Percentiles rank a stretch among this genome's conserved stretches.
These are phyloP conservation scores for Brachymystax lenok DNA, from an alignment of 2,797 vertebrate species.

Conservation along the genomic window DNA sequence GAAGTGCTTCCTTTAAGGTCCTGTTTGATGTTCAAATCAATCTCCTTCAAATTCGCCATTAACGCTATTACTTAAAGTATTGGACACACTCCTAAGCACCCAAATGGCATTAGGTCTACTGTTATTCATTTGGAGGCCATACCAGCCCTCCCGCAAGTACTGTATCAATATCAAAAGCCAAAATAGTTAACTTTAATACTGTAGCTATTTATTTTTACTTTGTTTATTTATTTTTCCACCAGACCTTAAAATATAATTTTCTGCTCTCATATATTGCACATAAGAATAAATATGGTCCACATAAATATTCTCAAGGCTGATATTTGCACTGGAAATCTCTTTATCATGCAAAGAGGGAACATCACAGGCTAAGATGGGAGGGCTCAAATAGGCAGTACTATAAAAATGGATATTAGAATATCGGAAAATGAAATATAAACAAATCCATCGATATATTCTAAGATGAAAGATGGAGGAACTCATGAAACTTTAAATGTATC, in stretches of 20 bases:
- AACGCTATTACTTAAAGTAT: conserved; percentile 83
- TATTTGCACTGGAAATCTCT: conserved; percentile 72
- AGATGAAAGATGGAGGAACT: conserved; percentile 60
- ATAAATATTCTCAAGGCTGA: conserved; percentile 62
- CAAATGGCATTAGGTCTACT: conserved; percentile 76
- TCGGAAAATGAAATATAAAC: conserved; percentile 65
- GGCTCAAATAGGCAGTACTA: conserved; percentile 68
- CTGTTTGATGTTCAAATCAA: conserved; percentile 84
- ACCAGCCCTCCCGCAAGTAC: conserved; percentile 66
- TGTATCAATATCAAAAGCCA: conserved; percentile 63
- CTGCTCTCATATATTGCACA: conserved; percentile 57
- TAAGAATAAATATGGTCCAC: conserved; percentile 75
- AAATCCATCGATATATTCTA: conserved; percentile 59
- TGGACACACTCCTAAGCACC: conserved; percentile 80
- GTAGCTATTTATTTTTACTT: conserved; percentile 69
- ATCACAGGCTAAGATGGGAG: conserved; percentile 67
- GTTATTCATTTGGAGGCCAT: conserved; percentile 76
- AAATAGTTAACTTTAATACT: conserved; percentile 73
- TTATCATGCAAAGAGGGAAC: conserved; percentile 77
- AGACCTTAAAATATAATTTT: conserved; percentile 57
- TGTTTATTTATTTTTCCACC: conserved; percentile 56
- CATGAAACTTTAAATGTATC: conserved; percentile 38
- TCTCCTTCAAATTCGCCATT: conserved; percentile 82
- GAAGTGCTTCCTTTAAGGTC: conserved; percentile 65
- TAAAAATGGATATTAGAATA: conserved; percentile 67